phyloP scores from a whole-genome alignment of 2,888 invertebrate species.

The Eupithecia exiguata region DNA sequence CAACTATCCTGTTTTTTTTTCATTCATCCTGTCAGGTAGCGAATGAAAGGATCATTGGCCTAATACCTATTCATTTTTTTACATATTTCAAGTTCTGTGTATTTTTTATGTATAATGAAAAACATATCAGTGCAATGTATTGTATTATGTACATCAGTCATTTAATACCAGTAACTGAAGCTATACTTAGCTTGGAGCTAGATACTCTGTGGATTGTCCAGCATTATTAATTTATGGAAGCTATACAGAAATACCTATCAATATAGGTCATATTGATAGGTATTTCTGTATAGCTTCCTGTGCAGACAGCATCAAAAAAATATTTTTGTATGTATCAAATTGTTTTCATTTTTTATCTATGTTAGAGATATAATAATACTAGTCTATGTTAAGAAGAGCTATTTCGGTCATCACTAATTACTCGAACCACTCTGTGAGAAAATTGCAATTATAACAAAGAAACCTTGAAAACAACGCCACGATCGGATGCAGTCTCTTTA shows the following conservation, averaged over 20 bases:
- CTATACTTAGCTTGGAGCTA: too few relatives aligned
- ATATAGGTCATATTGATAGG: too few relatives aligned
- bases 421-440: conserved; percentile 76
- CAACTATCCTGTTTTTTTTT: conserved; percentile 10
- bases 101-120: too few relatives aligned
- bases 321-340: background rate
- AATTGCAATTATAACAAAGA: conserved; percentile 73
- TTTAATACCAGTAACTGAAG: too few relatives aligned
- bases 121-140: too few relatives aligned
- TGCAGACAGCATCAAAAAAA: background rate
- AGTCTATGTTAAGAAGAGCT: conserved; percentile 55
- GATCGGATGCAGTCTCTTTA: conserved; percentile 55
- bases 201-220: too few relatives aligned
- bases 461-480: conserved; percentile 70
- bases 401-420: conserved; percentile 69
- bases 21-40: background rate
- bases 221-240: too few relatives aligned
- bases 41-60: background rate
- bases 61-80: background rate
- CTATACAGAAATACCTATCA: too few relatives aligned
- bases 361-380: conserved; percentile 25
- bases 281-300: too few relatives aligned
- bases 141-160: too few relatives aligned
- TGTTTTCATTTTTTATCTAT: conserved; percentile 7
- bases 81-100: too few relatives aligned